Percentiles rank a stretch among this genome's conserved stretches.
Conservation (phyloP, 1,140 invertebrate species). For the Rhagoletis pomonella region DNA sequence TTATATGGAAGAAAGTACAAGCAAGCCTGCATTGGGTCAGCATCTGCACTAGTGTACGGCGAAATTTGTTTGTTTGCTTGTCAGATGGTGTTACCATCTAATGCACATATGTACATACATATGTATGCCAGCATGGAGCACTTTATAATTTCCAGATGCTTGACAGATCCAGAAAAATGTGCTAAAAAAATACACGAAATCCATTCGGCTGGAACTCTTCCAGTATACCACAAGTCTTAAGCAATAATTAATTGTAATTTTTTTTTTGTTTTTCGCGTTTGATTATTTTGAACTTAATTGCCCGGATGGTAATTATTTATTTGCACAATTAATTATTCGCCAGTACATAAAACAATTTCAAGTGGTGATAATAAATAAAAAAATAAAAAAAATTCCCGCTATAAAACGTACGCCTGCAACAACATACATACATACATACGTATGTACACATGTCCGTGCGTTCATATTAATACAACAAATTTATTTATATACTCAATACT, state of each 20-base stretch:
- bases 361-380: background rate
- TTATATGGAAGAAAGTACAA: no score
- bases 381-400: background rate
- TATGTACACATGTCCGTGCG: background rate
- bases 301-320: slow-evolving; percentile 1
- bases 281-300: slow-evolving; percentile 17
- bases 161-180: background rate
- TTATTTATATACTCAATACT: no score
- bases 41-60: no score
- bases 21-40: no score
- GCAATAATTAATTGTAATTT: background rate
- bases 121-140: background rate
- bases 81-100: no score
- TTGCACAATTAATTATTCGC: slow-evolving; percentile 39
- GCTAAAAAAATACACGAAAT: slow-evolving; percentile 1
- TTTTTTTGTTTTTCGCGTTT: background rate
- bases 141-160: slow-evolving; percentile 15
- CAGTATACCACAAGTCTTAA: background rate
- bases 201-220: no score
- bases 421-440: background rate
- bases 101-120: no score
- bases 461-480: no score
- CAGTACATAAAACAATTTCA: background rate
- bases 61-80: no score
- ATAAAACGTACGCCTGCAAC: no score